Evolutionary conservation across 2,888 invertebrate genomes (phyloP).

Genomic region (Mesorhabditis belari): DNA sequence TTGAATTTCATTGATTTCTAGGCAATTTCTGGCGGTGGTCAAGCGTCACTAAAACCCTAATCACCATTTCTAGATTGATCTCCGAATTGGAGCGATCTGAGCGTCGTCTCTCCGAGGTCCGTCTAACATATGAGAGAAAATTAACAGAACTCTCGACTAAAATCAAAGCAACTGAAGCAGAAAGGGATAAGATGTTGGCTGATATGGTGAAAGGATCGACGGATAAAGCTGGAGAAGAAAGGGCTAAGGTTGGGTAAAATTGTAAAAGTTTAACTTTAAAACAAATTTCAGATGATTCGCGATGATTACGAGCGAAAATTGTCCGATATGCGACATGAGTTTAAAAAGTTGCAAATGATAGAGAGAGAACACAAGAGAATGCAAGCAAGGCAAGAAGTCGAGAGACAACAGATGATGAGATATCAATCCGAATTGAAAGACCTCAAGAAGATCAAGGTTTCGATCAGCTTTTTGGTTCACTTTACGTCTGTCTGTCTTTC

Average conservation of each 20-base stretch:
- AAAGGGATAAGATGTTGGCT: conserved; percentile 35
- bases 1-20: not conserved
- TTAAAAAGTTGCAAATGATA: conserved; percentile 75
- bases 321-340: conserved; percentile 74
- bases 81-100: conserved; percentile 86
- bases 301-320: conserved; percentile 84
- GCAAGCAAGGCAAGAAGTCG: conserved; percentile 55
- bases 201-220: conserved; percentile 11
- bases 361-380: conserved; percentile 81
- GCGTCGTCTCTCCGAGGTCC: conserved; percentile 69
- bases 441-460: conserved; percentile 79
- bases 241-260: conserved; percentile 5
- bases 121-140: conserved; percentile 34
- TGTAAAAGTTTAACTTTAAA: conserved; percentile 1
- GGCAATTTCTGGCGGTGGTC: not conserved
- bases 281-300: conserved; percentile 58
- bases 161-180: conserved; percentile 35
- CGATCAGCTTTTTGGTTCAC: too few species aligned
- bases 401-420: conserved; percentile 21
- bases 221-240: conserved; percentile 7
- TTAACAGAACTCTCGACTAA: conserved; percentile 26
- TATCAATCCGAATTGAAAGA: conserved; percentile 57
- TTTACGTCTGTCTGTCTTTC: too few species aligned
- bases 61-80: conserved; percentile 65
- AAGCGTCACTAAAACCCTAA: not conserved